Conservation (phyloP, 2,797 vertebrate species). For the Gadopsis marmoratus region DNA sequence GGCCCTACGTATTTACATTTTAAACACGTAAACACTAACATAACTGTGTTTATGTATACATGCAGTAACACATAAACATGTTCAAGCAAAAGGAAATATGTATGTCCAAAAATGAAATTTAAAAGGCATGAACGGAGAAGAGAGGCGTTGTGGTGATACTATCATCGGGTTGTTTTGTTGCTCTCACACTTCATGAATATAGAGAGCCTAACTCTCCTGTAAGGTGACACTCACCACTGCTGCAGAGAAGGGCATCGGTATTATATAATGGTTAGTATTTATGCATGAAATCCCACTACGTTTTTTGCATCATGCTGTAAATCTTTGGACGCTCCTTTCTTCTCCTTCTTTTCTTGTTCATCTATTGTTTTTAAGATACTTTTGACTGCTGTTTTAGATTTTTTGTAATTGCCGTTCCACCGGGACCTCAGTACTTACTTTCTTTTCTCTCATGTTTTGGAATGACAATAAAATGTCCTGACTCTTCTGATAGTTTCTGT, state of each 20-base stretch:
- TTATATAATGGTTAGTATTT: constrained; percentile 20
- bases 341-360: no score
- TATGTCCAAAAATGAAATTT: neutral
- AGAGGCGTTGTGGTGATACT: neutral
- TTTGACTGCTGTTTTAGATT: no score
- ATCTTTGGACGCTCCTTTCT: constrained; percentile 5
- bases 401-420: no score
- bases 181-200: neutral
- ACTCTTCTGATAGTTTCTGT: neutral
- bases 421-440: no score
- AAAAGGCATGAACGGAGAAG: neutral
- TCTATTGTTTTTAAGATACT: no score
- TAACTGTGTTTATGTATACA: neutral
- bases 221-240: constrained; percentile 17
- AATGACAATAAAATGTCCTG: no score
- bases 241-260: constrained; percentile 30
- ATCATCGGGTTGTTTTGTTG: neutral
- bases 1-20: no score
- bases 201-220: neutral
- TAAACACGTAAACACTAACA: neutral
- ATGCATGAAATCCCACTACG: constrained; percentile 25
- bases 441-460: no score
- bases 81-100: constrained; percentile 1
- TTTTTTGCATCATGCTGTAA: constrained; percentile 30
- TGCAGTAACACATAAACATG: neutral